A percentile compares a stretch with the other conserved stretches of the same genome.
These are phyloP conservation scores for Cuculus canorus DNA, from an alignment of 2,797 vertebrate species.

Conservation along the genomic window DNA sequence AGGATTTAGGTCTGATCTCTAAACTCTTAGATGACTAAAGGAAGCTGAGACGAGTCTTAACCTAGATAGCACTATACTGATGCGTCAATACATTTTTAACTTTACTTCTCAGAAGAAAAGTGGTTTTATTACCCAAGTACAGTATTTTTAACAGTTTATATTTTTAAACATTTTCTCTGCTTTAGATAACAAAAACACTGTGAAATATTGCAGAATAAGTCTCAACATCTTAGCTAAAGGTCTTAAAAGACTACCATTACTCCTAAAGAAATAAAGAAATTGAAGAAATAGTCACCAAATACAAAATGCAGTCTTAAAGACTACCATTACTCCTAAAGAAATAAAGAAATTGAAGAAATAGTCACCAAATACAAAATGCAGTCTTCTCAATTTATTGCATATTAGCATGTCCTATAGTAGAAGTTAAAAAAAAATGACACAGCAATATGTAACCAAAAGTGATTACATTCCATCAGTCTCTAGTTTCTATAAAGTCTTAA, in stretches of 20 bases:
- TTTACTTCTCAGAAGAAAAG: not conserved
- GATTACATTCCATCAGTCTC: not conserved
- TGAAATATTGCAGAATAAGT: not conserved
- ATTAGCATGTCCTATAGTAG: not conserved
- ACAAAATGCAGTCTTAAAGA: not conserved
- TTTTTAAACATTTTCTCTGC: not conserved
- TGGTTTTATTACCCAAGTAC: not conserved
- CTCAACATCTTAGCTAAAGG: not conserved
- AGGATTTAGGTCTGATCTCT: not conserved
- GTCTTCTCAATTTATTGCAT: not conserved
- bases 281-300: not conserved
- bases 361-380: not conserved
- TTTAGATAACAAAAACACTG: not conserved
- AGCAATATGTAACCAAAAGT: not conserved
- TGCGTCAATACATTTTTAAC: not conserved
- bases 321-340: not conserved
- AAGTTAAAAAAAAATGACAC: not conserved
- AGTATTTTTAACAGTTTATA: not conserved
- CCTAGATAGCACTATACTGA: not conserved
- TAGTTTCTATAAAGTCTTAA: not conserved
- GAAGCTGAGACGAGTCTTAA: not conserved
- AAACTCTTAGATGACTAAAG: not conserved
- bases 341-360: not conserved
- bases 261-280: not conserved
- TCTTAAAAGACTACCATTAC: not conserved